Conservation (phyloP, 2,113 vertebrate genomes). For the Poecile atricapillus region DNA sequence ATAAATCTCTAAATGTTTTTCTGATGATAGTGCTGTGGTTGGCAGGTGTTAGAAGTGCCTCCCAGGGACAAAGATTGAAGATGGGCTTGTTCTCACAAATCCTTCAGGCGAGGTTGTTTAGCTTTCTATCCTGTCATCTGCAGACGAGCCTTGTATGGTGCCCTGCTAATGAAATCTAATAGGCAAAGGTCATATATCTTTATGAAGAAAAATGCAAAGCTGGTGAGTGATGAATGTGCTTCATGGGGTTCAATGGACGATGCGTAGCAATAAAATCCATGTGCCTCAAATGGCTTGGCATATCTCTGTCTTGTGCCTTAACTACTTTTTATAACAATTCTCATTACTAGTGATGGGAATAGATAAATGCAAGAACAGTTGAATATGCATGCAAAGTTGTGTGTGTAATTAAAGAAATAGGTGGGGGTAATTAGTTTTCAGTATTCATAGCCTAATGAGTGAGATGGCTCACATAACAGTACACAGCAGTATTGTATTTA, state of each 20-base stretch:
- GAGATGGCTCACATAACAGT: background rate
- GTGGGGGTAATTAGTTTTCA: background rate
- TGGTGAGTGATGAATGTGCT: slow-evolving; percentile 79
- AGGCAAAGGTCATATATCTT: slow-evolving; percentile 86
- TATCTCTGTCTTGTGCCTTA: slow-evolving; percentile 34
- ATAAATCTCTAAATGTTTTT: slow-evolving; percentile 98
- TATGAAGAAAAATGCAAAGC: slow-evolving; percentile 82
- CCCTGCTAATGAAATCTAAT: slow-evolving; percentile 85
- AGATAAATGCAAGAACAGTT: slow-evolving; percentile 42
- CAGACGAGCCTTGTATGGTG: slow-evolving; percentile 81
- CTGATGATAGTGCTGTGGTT: slow-evolving; percentile 97
- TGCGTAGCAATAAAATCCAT: slow-evolving; percentile 68
- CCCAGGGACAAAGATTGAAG: slow-evolving; percentile 99
- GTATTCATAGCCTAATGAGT: background rate
- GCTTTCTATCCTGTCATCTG: slow-evolving; percentile 78
- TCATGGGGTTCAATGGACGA: slow-evolving; percentile 71
- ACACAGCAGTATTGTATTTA: background rate
- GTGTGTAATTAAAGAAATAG: slow-evolving; percentile 17
- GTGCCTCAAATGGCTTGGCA: slow-evolving; percentile 40
- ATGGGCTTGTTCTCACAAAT: slow-evolving; percentile 80
- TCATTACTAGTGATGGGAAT: slow-evolving; percentile 17
- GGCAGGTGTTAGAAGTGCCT: slow-evolving; percentile 99
- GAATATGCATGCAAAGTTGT: background rate
- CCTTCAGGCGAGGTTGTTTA: slow-evolving; percentile 86
- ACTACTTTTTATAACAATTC: slow-evolving; percentile 11